phyloP scores from a whole-genome alignment of 2,888 invertebrate species.

The Thereva nobilitata region DNA sequence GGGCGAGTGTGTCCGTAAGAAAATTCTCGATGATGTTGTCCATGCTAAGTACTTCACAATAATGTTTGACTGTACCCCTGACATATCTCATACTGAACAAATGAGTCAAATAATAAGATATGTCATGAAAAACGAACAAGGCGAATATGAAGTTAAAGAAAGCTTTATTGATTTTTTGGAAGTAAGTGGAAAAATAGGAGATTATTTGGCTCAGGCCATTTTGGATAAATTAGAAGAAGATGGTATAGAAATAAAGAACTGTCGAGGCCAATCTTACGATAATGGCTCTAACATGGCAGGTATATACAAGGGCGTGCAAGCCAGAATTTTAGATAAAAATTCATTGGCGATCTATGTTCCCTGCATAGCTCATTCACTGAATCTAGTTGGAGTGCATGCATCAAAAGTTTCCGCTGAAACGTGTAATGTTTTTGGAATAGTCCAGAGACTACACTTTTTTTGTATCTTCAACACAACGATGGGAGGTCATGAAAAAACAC shows the following conservation, averaged over 20 bases:
- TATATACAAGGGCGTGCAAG: slow-evolving; percentile 2
- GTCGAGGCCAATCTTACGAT: slow-evolving; percentile 2
- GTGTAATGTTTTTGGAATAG: too few species aligned
- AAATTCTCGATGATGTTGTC: background rate
- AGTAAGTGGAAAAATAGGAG: background rate
- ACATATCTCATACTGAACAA: slow-evolving; percentile 12
- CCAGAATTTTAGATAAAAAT: background rate
- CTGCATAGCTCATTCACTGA: background rate
- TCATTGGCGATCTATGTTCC: slow-evolving; percentile 1
- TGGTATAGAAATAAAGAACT: background rate
- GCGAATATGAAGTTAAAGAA: slow-evolving; percentile 5
- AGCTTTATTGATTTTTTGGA: slow-evolving; percentile 11
- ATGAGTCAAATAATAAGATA: slow-evolving; percentile 1
- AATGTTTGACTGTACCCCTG: slow-evolving; percentile 15
- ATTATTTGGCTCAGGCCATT: background rate
- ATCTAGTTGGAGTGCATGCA: too few species aligned
- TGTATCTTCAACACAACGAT: too few species aligned
- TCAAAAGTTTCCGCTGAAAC: too few species aligned
- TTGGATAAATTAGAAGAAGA: background rate
- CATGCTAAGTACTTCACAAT: slow-evolving; percentile 8
- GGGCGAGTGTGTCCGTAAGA: background rate
- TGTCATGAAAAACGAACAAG: background rate
- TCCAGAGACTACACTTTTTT: too few species aligned
- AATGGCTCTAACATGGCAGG: slow-evolving; percentile 3
- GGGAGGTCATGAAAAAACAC: too few species aligned